A percentile compares a stretch with the other conserved stretches of the same genome.
phyloP scores from a whole-genome alignment of 1,140 invertebrate genomes.

The Magallana gigas region DNA sequence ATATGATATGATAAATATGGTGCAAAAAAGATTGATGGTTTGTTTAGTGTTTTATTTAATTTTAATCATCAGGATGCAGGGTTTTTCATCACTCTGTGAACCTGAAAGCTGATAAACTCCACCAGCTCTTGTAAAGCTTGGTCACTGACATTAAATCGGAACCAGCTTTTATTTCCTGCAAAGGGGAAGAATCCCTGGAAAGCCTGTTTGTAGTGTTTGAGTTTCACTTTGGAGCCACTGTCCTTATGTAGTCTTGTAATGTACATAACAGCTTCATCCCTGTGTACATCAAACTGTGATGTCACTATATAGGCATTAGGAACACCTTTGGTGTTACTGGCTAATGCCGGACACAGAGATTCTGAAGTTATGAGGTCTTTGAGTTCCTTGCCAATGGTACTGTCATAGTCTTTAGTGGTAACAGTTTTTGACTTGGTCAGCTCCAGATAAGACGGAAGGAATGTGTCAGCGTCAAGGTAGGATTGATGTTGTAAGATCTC shows the following conservation, averaged over 20 bases:
- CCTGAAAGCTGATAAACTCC: slow-evolving; percentile 59
- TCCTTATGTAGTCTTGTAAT: slow-evolving; percentile 64
- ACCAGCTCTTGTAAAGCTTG: slow-evolving; percentile 66
- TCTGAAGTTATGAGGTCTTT: slow-evolving; percentile 59
- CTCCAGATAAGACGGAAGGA: slow-evolving; percentile 50
- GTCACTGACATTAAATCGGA: slow-evolving; percentile 62
- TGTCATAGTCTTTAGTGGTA: not conserved
- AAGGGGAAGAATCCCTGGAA: slow-evolving; percentile 75
- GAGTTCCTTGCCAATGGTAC: slow-evolving; percentile 52
- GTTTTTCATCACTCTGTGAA: slow-evolving; percentile 39
- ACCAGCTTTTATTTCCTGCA: slow-evolving; percentile 62
- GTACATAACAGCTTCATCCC: slow-evolving; percentile 75
- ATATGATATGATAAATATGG: too few species aligned
- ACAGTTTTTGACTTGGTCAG: not conserved
- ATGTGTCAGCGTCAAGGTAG: slow-evolving; percentile 63
- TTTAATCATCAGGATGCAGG: not conserved
- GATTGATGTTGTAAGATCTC: slow-evolving; percentile 51
- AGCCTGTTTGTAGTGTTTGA: slow-evolving; percentile 68
- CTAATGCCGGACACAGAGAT: slow-evolving; percentile 67
- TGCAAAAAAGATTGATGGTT: too few species aligned
- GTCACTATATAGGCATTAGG: slow-evolving; percentile 71
- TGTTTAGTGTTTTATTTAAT: too few species aligned
- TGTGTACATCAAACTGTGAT: slow-evolving; percentile 74
- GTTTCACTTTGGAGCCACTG: slow-evolving; percentile 63
- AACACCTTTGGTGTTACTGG: slow-evolving; percentile 54